Conservation (phyloP, 2,888 invertebrate species). For the Pollenia griseotomentosa region DNA sequence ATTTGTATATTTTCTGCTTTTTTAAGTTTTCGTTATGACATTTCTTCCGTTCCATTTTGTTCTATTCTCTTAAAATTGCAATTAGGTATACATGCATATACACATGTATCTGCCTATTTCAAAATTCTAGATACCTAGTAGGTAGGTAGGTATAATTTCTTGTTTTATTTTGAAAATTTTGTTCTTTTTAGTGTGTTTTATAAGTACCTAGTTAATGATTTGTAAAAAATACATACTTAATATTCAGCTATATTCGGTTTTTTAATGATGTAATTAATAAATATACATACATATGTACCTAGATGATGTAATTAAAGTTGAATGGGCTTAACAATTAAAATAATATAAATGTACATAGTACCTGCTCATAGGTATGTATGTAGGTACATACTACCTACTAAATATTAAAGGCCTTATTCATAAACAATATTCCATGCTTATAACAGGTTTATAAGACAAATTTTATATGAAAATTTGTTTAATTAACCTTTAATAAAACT, state of each 20-base stretch:
- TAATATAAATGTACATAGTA: too few relatives aligned
- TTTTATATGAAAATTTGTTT: too few relatives aligned
- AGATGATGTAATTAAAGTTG: conserved; percentile 40
- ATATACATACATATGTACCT: background rate
- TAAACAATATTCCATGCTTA: too few relatives aligned
- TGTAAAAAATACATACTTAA: background rate
- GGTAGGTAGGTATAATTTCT: too few relatives aligned
- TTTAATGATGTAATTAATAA: conserved; percentile 48
- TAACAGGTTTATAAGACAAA: too few relatives aligned
- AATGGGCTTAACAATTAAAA: background rate
- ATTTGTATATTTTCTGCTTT: conserved; percentile 55
- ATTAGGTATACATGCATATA: conserved; percentile 16
- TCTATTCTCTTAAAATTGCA: conserved; percentile 53
- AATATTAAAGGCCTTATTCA: too few relatives aligned
- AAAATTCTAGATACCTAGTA: too few relatives aligned
- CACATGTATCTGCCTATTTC: background rate
- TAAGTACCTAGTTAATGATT: background rate
- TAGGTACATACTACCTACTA: background rate
- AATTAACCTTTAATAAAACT: too few relatives aligned
- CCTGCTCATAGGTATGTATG: too few relatives aligned
- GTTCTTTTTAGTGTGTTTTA: conserved; percentile 16
- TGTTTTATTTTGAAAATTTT: background rate
- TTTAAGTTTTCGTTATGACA: conserved; percentile 34
- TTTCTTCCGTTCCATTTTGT: conserved; percentile 62
- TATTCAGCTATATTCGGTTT: background rate